Evolutionary conservation across 2,113 vertebrate species (phyloP).

Genomic region (Balaenoptera acutorostrata): DNA sequence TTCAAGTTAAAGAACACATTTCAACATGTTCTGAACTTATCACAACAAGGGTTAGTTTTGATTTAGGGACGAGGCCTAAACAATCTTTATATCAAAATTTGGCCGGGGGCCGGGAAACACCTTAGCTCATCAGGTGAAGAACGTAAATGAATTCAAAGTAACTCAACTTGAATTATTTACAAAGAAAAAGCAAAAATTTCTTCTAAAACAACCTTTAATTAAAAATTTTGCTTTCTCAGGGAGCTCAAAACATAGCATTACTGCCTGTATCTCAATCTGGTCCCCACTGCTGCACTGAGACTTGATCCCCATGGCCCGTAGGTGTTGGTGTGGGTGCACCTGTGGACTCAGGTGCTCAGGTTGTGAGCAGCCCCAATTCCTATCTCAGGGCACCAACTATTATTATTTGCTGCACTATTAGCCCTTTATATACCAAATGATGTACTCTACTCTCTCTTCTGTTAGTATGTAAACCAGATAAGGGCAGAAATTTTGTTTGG

Average conservation of each 20-base stretch:
- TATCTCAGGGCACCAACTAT: not conserved
- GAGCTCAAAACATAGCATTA: not conserved
- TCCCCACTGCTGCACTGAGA: not conserved
- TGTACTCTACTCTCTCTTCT: not conserved
- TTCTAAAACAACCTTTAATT: not conserved
- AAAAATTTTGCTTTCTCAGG: not conserved
- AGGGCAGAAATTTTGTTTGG: not conserved
- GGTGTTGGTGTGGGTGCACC: not conserved
- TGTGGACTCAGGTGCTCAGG: not conserved
- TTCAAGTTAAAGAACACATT: not conserved
- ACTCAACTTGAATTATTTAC: not conserved
- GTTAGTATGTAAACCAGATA: not conserved
- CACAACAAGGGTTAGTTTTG: not conserved
- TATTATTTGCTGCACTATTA: not conserved
- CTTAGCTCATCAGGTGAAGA: not conserved
- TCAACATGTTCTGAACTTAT: not conserved
- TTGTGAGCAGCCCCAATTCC: not conserved
- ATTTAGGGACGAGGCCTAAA: not conserved
- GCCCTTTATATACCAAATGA: not conserved
- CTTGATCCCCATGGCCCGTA: accelerated
- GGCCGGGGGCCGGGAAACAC: accelerated
- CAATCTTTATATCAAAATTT: not conserved
- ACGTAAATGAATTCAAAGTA: not conserved
- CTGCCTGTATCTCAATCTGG: not conserved
- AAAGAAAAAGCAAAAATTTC: not conserved